Percentiles rank a stretch among this genome's conserved stretches.
phyloP scores from a whole-genome alignment of 2,888 invertebrate genomes.

The Chesias legatella region DNA sequence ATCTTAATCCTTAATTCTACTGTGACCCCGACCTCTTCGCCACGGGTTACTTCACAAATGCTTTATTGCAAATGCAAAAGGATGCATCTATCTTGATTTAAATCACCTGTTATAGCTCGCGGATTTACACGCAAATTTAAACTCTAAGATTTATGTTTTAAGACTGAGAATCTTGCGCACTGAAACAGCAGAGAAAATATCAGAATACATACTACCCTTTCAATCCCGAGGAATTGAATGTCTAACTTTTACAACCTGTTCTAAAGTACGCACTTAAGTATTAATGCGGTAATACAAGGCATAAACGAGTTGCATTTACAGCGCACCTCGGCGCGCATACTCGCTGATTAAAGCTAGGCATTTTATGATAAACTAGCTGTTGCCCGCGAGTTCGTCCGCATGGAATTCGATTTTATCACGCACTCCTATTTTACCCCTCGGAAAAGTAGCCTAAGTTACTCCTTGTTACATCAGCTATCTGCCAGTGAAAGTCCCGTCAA shows the following conservation, averaged over 20 bases:
- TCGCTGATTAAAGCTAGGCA: too few species aligned
- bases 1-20: not conserved
- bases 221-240: not conserved
- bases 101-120: not conserved
- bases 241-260: constrained; percentile 2
- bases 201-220: not conserved
- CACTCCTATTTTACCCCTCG: too few species aligned
- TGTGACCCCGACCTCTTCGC: constrained; percentile 3
- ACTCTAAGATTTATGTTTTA: not conserved
- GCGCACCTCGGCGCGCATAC: not conserved
- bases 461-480: too few species aligned
- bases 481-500: too few species aligned
- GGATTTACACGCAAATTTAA: too few species aligned
- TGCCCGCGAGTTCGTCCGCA: too few species aligned
- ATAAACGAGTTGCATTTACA: not conserved
- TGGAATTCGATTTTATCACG: too few species aligned
- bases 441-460: too few species aligned
- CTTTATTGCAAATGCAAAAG: constrained; percentile 2
- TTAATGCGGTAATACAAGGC: not conserved
- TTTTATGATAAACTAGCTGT: too few species aligned
- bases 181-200: not conserved
- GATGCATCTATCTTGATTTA: constrained; percentile 3
- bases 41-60: constrained; percentile 7
- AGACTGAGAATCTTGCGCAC: not conserved
- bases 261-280: not conserved